A percentile compares a stretch with the other conserved stretches of the same genome.
phyloP scores from a whole-genome alignment of 2,888 invertebrate genomes.

The Chrysolina oricalcia region DNA sequence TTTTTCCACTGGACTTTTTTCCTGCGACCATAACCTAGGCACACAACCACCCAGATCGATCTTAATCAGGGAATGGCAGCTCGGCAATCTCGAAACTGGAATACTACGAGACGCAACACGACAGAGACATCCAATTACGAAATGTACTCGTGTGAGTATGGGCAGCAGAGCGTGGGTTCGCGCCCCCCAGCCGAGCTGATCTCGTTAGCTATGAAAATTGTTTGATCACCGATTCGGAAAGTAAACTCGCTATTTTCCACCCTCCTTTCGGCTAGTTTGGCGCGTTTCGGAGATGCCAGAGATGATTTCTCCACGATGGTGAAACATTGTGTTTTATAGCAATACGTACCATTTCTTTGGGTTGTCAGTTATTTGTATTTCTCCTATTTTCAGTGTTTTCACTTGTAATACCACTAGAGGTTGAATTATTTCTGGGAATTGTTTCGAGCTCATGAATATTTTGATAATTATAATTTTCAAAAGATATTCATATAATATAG shows the following conservation, averaged over 20 bases:
- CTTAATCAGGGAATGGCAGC: not conserved
- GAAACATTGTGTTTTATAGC: not conserved
- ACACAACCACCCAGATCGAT: not conserved
- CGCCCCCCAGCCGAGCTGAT: constrained; percentile 64
- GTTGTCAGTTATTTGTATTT: too few relatives aligned
- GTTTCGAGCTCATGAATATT: too few relatives aligned
- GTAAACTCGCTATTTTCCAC: constrained; percentile 68
- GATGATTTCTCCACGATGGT: not conserved
- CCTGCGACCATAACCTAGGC: not conserved
- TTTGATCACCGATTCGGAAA: constrained; percentile 72
- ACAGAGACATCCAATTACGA: constrained; percentile 60
- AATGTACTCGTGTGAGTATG: constrained; percentile 58
- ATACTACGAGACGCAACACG: constrained; percentile 32
- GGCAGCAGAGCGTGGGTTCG: constrained; percentile 39
- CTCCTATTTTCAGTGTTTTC: too few relatives aligned
- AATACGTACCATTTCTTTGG: too few relatives aligned
- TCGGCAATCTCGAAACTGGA: not conserved
- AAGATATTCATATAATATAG: too few relatives aligned
- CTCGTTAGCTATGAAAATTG: constrained; percentile 72
- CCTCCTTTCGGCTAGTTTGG: constrained; percentile 58
- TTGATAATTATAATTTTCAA: too few relatives aligned
- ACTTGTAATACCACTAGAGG: too few relatives aligned
- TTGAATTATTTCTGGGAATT: too few relatives aligned
- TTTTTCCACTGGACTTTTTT: not conserved
- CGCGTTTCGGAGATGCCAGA: constrained; percentile 1